A percentile compares a stretch with the other conserved stretches of the same genome.
phyloP scores from a whole-genome alignment of 2,797 vertebrate species.

The Lemur catta region DNA sequence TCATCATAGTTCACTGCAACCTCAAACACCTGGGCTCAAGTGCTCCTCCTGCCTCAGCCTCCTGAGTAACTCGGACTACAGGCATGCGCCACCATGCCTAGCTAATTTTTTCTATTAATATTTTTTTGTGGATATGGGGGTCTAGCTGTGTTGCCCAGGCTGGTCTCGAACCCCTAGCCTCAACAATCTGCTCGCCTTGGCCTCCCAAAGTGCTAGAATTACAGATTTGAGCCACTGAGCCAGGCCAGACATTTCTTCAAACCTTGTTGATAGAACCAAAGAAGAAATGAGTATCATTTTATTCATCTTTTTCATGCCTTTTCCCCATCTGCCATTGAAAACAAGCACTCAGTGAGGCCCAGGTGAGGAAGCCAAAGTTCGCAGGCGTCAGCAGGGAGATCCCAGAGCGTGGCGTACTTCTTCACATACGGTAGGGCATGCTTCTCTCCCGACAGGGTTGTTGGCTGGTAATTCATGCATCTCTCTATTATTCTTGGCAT shows the following conservation, averaged over 20 bases:
- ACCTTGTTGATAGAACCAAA: neutral
- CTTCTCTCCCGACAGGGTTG: neutral
- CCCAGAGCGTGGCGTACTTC: neutral
- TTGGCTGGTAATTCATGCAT: constrained; percentile 1
- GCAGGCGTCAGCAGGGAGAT: neutral
- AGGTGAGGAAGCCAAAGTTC: neutral
- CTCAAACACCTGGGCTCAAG: neutral
- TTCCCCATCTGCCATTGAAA: neutral
- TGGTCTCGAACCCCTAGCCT: neutral
- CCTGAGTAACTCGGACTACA: neutral
- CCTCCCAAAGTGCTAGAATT: neutral
- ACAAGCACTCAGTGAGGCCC: neutral
- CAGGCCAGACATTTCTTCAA: neutral
- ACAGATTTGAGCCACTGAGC: neutral
- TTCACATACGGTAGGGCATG: neutral
- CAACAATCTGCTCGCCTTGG: neutral
- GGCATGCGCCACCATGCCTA: neutral
- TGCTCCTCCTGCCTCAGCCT: neutral
- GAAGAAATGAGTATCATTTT: neutral
- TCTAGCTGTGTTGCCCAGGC: neutral
- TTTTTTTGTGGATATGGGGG: neutral
- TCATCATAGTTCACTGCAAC: neutral
- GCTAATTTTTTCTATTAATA: neutral
- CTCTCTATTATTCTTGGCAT: constrained; percentile 37
- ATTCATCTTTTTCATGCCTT: neutral